A percentile compares a stretch with the other conserved stretches of the same genome.
Conservation (phyloP, 2,888 invertebrate genomes). For the Gari tellinella region DNA sequence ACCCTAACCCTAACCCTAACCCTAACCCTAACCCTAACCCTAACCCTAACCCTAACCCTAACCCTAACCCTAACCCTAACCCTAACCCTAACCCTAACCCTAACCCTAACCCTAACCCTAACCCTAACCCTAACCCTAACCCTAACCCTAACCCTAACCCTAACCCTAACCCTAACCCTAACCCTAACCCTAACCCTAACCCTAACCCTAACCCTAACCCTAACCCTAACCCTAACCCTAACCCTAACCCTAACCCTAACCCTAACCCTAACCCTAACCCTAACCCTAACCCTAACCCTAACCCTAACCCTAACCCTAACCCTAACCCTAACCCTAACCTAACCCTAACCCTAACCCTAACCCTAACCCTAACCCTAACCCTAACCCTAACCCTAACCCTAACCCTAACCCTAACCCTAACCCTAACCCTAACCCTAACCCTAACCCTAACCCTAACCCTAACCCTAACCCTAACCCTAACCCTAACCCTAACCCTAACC, state of each 20-base stretch:
- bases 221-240: conserved; percentile 58
- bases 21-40: conserved; percentile 69
- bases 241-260: conserved; percentile 64
- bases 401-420: too few species aligned
- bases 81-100: conserved; percentile 66
- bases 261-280: conserved; percentile 56
- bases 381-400: too few species aligned
- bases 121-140: too few species aligned
- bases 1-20: conserved; percentile 68
- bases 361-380: conserved; percentile 55
- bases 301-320: conserved; percentile 62
- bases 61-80: conserved; percentile 64
- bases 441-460: too few species aligned
- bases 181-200: conserved; percentile 53
- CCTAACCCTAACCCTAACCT: conserved; percentile 69
- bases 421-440: too few species aligned
- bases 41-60: conserved; percentile 63
- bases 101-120: conserved; percentile 67
- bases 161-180: conserved; percentile 56
- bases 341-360: too few species aligned
- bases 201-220: conserved; percentile 57
- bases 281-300: conserved; percentile 54
- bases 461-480: conserved; percentile 51
- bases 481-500: conserved; percentile 57
- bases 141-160: too few species aligned